Percentiles rank a stretch among this genome's conserved stretches.
Evolutionary conservation across 2,113 vertebrate genomes (phyloP).

Genomic region (Atractosteus spatula): DNA sequence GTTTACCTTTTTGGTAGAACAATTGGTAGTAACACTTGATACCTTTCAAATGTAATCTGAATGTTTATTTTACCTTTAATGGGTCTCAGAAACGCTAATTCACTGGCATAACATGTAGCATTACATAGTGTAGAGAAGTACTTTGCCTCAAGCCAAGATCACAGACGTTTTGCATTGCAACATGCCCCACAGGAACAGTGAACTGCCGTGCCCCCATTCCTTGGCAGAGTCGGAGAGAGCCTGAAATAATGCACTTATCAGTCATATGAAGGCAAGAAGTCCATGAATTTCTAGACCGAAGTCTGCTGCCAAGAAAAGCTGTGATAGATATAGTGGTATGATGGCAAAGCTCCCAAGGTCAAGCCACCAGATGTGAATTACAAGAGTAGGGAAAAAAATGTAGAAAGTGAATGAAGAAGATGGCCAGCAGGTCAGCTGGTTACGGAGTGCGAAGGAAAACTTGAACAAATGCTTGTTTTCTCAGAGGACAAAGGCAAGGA

Average conservation of each 20-base stretch:
- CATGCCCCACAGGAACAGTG: constrained; percentile 28
- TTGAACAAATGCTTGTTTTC: constrained; percentile 29
- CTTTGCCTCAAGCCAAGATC: constrained; percentile 17
- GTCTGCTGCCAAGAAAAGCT: constrained; percentile 40
- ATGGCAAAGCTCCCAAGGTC: constrained; percentile 33
- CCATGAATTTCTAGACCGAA: constrained; percentile 34
- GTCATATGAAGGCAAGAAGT: constrained; percentile 34
- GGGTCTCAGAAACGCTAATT: background rate
- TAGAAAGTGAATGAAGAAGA: constrained; percentile 32
- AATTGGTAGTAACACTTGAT: background rate
- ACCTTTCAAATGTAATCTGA: background rate
- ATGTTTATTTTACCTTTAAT: background rate
- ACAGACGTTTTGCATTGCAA: constrained; percentile 26
- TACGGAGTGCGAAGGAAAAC: constrained; percentile 15
- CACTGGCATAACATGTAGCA: constrained; percentile 8
- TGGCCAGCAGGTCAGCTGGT: constrained; percentile 22
- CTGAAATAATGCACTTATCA: constrained; percentile 46
- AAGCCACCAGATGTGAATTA: constrained; percentile 42
- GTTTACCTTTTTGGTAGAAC: background rate
- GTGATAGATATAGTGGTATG: constrained; percentile 41
- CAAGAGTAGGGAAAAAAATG: constrained; percentile 16
- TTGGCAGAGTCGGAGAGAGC: constrained; percentile 36
- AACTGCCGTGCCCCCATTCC: constrained; percentile 37
- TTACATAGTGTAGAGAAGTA: background rate
- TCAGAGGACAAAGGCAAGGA: constrained; percentile 18